Conservation (phyloP, 1,140 invertebrate species). For the Drosophila lacteicornis region DNA sequence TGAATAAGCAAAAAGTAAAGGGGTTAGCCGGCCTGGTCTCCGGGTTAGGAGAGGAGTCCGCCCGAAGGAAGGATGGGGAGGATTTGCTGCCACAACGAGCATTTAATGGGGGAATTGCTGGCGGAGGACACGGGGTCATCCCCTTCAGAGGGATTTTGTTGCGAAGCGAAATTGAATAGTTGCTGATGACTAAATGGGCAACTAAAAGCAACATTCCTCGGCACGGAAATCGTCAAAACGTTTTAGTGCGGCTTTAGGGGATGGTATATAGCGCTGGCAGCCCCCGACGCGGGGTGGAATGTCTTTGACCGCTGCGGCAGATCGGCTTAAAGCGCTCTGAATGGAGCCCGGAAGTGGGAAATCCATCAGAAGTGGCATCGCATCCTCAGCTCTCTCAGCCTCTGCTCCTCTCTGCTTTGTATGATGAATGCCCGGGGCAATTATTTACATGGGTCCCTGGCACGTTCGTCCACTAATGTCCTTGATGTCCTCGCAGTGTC, state of each 20-base stretch:
- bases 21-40: slow-evolving; percentile 22
- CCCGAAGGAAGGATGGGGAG: neutral
- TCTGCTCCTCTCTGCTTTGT: slow-evolving; percentile 47
- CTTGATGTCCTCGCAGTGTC: slow-evolving; percentile 11
- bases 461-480: slow-evolving; percentile 68
- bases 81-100: slow-evolving; percentile 65
- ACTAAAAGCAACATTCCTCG: slow-evolving; percentile 56
- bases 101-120: slow-evolving; percentile 70
- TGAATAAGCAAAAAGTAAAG: slow-evolving; percentile 73
- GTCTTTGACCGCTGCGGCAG: slow-evolving; percentile 51
- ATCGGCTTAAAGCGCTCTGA: slow-evolving; percentile 61
- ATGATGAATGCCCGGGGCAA: slow-evolving; percentile 61
- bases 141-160: slow-evolving; percentile 34
- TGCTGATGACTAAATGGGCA: slow-evolving; percentile 61
- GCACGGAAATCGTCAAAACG: slow-evolving; percentile 51
- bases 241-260: slow-evolving; percentile 25
- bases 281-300: slow-evolving; percentile 11
- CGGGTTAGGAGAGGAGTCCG: slow-evolving; percentile 3
- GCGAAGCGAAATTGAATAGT: slow-evolving; percentile 59
- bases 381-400: slow-evolving; percentile 4
- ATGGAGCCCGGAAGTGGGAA: slow-evolving; percentile 67
- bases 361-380: slow-evolving; percentile 56
- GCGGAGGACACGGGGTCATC: slow-evolving; percentile 24
- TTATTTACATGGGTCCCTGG: slow-evolving; percentile 67
- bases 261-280: neutral